phyloP scores from a whole-genome alignment of 2,113 vertebrate genomes.

The Eulemur macaco region DNA sequence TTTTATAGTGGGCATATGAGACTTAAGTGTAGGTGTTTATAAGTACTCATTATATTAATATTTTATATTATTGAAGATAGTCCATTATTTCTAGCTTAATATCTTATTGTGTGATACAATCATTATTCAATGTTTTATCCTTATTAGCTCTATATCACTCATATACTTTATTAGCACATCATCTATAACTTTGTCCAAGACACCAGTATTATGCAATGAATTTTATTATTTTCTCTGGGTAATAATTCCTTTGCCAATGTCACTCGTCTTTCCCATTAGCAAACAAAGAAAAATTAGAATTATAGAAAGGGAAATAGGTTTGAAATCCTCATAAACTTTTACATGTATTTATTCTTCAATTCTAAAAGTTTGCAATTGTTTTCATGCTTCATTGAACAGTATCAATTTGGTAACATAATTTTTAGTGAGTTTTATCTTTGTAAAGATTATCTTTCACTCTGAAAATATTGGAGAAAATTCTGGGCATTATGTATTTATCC shows the following conservation, averaged over 20 bases:
- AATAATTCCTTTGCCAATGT: background rate
- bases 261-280: background rate
- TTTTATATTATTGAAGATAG: background rate
- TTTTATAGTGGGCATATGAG: background rate
- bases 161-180: background rate
- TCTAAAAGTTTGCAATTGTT: background rate
- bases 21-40: background rate
- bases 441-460: background rate
- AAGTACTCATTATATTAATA: background rate
- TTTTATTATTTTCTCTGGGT: background rate
- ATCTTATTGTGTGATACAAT: background rate
- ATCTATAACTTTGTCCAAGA: background rate
- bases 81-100: background rate
- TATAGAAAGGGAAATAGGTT: background rate
- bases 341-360: background rate
- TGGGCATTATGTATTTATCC: background rate
- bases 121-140: background rate
- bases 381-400: background rate
- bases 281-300: background rate
- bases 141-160: background rate
- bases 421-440: background rate
- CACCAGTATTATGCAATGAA: background rate
- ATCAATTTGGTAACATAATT: background rate
- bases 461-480: background rate
- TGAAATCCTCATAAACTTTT: background rate